Evolutionary conservation across 1,140 invertebrate genomes (phyloP), one percentile per base, ranked within the genome.

Genomic region (Saccostrea glomerata): DNA sequence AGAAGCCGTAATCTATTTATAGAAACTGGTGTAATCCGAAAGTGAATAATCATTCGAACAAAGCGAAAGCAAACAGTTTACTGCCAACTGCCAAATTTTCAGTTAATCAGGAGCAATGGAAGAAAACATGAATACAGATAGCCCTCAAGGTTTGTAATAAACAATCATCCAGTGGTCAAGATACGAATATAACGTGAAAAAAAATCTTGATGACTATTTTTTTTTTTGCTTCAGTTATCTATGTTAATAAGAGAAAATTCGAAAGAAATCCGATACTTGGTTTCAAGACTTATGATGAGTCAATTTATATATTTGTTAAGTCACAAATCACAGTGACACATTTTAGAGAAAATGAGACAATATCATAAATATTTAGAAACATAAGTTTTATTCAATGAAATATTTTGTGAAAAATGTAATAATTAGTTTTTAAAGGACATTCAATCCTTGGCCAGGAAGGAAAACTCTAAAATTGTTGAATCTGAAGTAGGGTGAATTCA

Each of bases 11-110:
- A 12, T 17, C 70, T 77, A 77, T 77, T 77, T 77, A 30, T 77
- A 77, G 70, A 77, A 77, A 77, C 70, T 77, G 70, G 70, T 77
- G 70, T 77, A 77, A 77, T 77, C 70, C 70, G 70, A 77, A 77
- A 77, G 70, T 77, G 70, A 77, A 11, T 77, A 77, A 36, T 77
- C 23, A 9, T 30, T 17, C 70, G 70, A 77, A 77, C 70, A 77
- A 77, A 77, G 25, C 70, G 70, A 77, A 77, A 77, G 70, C 25
- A 77, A 77, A 36, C 9, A 36, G 25, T 77, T 66, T 84, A 13
- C 17, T 47, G 15, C 11, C 56, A 17, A 60, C 17, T 20, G 12
- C n/a, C 13, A 58, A 23, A 17, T 58, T 25, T 30, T 58, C 55
- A 47, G n/a, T 58, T 63, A 15, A 36, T 30, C 25, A 13, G 15